Percentiles rank a stretch among this genome's conserved stretches.
These are phyloP conservation scores for Panagrolaimus sp. DNA, from an alignment of 1,140 invertebrate genomes.

Conservation along the genomic window DNA sequence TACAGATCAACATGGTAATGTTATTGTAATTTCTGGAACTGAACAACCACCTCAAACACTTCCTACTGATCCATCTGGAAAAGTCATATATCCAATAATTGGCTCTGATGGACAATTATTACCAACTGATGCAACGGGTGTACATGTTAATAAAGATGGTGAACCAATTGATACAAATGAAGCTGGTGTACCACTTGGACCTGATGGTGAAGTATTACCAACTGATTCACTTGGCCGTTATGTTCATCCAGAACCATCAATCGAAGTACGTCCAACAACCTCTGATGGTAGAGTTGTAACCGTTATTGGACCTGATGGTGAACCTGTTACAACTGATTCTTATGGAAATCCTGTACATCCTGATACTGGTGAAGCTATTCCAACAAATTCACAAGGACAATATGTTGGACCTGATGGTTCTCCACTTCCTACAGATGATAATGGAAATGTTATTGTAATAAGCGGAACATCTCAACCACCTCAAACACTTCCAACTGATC, in stretches of 20 bases:
- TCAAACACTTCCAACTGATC: too few relatives aligned
- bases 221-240: conserved; percentile 27
- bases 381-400: too few relatives aligned
- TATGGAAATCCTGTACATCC: conserved; percentile 15
- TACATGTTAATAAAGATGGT: conserved; percentile 26
- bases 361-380: conserved; percentile 20
- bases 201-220: conserved; percentile 36
- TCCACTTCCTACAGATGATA: too few relatives aligned
- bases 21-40: background rate
- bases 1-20: conserved; percentile 5
- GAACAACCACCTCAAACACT: conserved; percentile 5
- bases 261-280: conserved; percentile 4
- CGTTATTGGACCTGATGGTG: too few relatives aligned
- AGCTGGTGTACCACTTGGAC: conserved; percentile 23
- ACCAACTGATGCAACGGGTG: conserved; percentile 30
- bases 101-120: conserved; percentile 33
- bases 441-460: too few relatives aligned
- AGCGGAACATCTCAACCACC: too few relatives aligned
- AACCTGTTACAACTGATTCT: conserved; percentile 15
- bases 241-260: background rate
- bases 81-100: conserved; percentile 28
- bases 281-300: conserved; percentile 33
- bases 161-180: conserved; percentile 18
- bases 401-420: too few relatives aligned
- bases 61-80: conserved; percentile 24